phyloP scores from a whole-genome alignment of 2,797 vertebrate species.

The Megalops cyprinoides region DNA sequence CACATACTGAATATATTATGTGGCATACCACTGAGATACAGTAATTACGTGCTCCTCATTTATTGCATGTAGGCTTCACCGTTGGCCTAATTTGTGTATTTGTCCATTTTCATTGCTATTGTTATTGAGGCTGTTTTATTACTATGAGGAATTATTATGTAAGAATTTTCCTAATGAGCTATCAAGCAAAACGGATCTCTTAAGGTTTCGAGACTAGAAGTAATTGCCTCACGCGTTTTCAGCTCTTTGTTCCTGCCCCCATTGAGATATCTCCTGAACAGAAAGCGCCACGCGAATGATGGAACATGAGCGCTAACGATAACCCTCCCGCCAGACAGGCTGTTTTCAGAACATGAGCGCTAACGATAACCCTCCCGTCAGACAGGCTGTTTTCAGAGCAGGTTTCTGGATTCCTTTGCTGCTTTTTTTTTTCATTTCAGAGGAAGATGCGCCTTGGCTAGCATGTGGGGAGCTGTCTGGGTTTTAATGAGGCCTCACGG shows the following conservation, averaged over 20 bases:
- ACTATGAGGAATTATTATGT: too few species aligned
- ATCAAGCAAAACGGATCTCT: neutral
- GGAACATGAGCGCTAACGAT: neutral
- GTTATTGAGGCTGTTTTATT: too few species aligned
- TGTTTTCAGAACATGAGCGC: neutral
- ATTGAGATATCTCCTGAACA: neutral
- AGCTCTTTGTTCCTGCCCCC: neutral
- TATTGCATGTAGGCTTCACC: neutral
- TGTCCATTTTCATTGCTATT: too few species aligned
- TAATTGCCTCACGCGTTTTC: neutral
- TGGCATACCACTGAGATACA: neutral
- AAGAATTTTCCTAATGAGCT: neutral
- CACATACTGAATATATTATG: neutral
- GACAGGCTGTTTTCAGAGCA: neutral
- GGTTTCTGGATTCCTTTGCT: conserved; percentile 7
- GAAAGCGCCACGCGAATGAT: neutral
- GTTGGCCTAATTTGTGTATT: too few species aligned
- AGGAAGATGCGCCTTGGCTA: neutral
- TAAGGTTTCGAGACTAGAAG: neutral
- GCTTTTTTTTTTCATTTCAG: too few species aligned
- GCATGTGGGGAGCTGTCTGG: conserved; percentile 5
- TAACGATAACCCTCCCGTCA: neutral
- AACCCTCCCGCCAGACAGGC: neutral
- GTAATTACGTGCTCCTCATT: neutral
- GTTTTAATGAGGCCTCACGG: conserved; percentile 51